Percentiles rank a stretch among this genome's conserved stretches.
phyloP scores from a whole-genome alignment of 2,888 invertebrate genomes.

The Chouioia cunea region DNA sequence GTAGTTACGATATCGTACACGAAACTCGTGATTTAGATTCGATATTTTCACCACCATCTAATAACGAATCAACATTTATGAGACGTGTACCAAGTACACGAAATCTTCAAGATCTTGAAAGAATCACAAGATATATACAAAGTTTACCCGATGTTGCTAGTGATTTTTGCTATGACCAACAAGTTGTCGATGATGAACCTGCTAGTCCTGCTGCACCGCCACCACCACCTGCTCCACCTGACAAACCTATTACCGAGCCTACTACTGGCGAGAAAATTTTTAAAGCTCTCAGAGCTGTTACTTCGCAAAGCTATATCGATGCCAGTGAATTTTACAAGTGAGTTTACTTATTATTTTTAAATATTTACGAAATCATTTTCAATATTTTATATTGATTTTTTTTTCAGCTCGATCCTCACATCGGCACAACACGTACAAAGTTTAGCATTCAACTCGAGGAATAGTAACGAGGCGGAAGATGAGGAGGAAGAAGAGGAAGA shows the following conservation, averaged over 20 bases:
- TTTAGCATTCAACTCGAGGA: constrained; percentile 54
- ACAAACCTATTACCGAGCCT: constrained; percentile 47
- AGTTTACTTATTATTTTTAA: constrained; percentile 31
- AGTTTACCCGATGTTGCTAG: constrained; percentile 61
- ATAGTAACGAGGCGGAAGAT: no score
- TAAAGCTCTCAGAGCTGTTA: constrained; percentile 62
- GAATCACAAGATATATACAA: constrained; percentile 57
- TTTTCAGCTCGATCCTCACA: constrained; percentile 59
- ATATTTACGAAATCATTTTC: neutral
- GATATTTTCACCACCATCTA: constrained; percentile 57
- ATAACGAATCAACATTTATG: constrained; percentile 11
- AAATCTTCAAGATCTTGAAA: constrained; percentile 42
- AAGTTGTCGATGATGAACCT: neutral
- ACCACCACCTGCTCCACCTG: constrained; percentile 50
- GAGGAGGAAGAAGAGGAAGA: no score
- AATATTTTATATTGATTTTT: neutral
- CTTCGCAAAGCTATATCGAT: constrained; percentile 65
- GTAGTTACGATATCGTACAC: constrained; percentile 57
- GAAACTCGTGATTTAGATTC: constrained; percentile 57
- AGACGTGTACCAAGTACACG: constrained; percentile 34
- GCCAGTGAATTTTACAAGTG: constrained; percentile 67
- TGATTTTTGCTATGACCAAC: constrained; percentile 14
- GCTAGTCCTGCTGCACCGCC: constrained; percentile 56
- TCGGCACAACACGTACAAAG: constrained; percentile 62
- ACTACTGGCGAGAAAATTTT: constrained; percentile 66